Conservation (phyloP, 2,797 vertebrate genomes). For the Xyrichtys novacula region DNA sequence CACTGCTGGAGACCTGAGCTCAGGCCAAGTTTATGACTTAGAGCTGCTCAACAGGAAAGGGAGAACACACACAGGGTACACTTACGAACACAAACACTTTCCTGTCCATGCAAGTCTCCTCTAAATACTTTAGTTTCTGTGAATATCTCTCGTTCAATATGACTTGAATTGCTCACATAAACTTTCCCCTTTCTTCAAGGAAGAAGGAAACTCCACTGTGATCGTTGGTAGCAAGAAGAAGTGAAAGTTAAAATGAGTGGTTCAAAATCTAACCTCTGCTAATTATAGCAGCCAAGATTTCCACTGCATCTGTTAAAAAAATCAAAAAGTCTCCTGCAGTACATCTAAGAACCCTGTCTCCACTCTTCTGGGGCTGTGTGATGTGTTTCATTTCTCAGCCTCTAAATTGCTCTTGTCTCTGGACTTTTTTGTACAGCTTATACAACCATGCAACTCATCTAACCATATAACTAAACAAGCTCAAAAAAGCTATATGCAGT, state of each 20-base stretch:
- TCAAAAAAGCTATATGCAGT: conserved; percentile 8
- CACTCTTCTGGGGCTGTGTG: conserved; percentile 22
- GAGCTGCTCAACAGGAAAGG: conserved; percentile 45
- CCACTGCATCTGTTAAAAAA: conserved; percentile 63
- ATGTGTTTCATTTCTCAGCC: conserved; percentile 15
- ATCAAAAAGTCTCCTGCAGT: conserved; percentile 33
- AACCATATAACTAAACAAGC: conserved; percentile 16
- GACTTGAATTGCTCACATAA: not conserved
- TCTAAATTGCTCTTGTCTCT: conserved; percentile 23
- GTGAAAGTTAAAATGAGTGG: conserved; percentile 29
- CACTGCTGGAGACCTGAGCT: conserved; percentile 56
- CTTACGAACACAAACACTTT: not conserved
- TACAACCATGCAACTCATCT: conserved; percentile 33
- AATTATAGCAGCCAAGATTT: conserved; percentile 47
- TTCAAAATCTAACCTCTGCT: conserved; percentile 35
- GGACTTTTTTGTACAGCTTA: conserved; percentile 24
- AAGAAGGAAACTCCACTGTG: conserved; percentile 1
- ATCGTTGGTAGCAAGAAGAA: conserved; percentile 10
- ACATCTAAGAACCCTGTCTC: conserved; percentile 21
- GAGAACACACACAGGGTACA: conserved; percentile 21
- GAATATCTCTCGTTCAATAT: not conserved
- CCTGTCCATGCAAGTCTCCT: conserved; percentile 16
- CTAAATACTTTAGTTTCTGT: conserved; percentile 29
- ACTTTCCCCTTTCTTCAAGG: conserved; percentile 9
- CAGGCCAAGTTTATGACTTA: conserved; percentile 62